Percentiles rank a stretch among this genome's conserved stretches.
Conservation (phyloP, 2,113 vertebrate species). For the Chitala chitala region DNA sequence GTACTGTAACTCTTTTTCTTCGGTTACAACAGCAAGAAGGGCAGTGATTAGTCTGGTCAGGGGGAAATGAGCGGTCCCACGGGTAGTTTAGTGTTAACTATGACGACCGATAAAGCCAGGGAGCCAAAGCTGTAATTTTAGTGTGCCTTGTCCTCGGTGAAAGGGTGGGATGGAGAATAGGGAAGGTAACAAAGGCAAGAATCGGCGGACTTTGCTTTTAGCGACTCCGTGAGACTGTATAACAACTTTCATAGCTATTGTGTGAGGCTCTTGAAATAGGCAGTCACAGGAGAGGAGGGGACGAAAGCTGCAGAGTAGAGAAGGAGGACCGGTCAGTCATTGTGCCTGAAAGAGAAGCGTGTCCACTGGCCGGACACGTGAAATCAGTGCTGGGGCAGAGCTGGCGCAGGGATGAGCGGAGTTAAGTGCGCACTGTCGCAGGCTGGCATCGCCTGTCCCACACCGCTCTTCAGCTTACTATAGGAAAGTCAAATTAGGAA, state of each 20-base stretch:
- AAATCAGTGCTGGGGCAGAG: conserved; percentile 4
- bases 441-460: neutral
- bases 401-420: neutral
- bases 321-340: conserved; percentile 24
- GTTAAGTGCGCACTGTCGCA: neutral
- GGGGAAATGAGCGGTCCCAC: neutral
- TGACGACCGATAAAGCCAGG: conserved; percentile 8
- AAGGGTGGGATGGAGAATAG: conserved; percentile 38
- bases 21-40: neutral
- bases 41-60: neutral
- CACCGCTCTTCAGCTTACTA: neutral
- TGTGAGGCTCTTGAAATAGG: conserved; percentile 37
- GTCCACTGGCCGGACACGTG: conserved; percentile 4
- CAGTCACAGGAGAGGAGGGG: conserved; percentile 34
- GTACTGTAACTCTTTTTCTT: neutral
- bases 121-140: conserved; percentile 13
- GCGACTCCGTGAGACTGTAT: conserved; percentile 53
- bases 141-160: conserved; percentile 38
- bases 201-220: conserved; percentile 45
- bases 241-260: conserved; percentile 52
- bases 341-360: neutral
- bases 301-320: neutral
- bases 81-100: conserved; percentile 9
- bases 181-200: conserved; percentile 37
- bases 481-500: too few relatives aligned